These are phyloP conservation scores for Drosophila bipectinata DNA, from an alignment of 1,140 invertebrate genomes.

Conservation along the genomic window DNA sequence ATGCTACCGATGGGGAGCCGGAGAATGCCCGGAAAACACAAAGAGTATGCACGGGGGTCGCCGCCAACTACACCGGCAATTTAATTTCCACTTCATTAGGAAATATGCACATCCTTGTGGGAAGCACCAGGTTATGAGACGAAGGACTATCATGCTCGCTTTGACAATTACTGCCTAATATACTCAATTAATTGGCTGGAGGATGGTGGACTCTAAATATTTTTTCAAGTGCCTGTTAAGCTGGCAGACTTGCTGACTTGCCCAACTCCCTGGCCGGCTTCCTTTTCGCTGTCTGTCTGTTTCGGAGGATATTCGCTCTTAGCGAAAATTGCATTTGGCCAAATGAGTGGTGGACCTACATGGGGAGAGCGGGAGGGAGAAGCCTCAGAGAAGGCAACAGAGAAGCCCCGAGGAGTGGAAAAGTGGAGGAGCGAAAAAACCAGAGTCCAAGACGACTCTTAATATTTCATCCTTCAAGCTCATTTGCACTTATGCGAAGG, in stretches of 20 bases:
- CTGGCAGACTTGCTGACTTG: slow-evolving; percentile 57
- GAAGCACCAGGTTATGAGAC: no score
- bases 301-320: slow-evolving; percentile 65
- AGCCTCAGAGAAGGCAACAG: slow-evolving; percentile 4
- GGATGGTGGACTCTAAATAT: not conserved
- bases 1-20: slow-evolving; percentile 51
- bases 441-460: slow-evolving; percentile 58
- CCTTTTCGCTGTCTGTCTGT: slow-evolving; percentile 27
- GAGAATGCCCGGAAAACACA: slow-evolving; percentile 31
- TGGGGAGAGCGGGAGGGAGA: not conserved
- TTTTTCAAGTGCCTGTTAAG: slow-evolving; percentile 6
- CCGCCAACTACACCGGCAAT: not conserved
- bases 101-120: not conserved
- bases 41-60: no score
- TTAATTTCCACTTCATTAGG: not conserved
- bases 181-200: not conserved
- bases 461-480: slow-evolving; percentile 82
- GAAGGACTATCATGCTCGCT: no score
- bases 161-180: no score
- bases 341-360: slow-evolving; percentile 54
- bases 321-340: slow-evolving; percentile 78
- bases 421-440: slow-evolving; percentile 4
- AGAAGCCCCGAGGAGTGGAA: slow-evolving; percentile 20
- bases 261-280: not conserved
- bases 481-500: slow-evolving; percentile 65